A percentile compares a stretch with the other conserved stretches of the same genome.
These are phyloP conservation scores for Diorhabda elongata DNA, from an alignment of 1,140 invertebrate species.

Conservation along the genomic window DNA sequence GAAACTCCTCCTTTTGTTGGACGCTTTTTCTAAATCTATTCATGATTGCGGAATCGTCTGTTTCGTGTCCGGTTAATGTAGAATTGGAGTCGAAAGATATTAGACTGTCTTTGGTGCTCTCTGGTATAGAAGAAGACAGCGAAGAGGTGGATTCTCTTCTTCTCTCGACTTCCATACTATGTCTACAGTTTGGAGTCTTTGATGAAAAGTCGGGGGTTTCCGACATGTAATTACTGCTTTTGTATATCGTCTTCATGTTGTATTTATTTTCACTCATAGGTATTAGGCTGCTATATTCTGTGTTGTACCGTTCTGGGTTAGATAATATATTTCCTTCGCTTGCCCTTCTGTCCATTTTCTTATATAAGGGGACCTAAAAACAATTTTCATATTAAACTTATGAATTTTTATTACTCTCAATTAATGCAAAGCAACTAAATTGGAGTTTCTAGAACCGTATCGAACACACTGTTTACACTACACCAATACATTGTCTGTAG, in stretches of 20 bases:
- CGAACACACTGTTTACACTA: no score
- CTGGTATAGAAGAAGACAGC: slow-evolving; percentile 53
- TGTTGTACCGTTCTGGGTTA: slow-evolving; percentile 44
- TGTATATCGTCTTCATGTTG: slow-evolving; percentile 30
- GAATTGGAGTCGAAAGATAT: slow-evolving; percentile 63
- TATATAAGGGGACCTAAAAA: slow-evolving; percentile 46
- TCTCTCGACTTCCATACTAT: slow-evolving; percentile 49
- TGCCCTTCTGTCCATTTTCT: slow-evolving; percentile 50
- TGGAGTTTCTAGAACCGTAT: no score
- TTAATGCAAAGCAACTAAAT: no score
- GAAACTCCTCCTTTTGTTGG: slow-evolving; percentile 83
- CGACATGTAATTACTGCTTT: slow-evolving; percentile 34
- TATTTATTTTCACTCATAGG: slow-evolving; percentile 21
- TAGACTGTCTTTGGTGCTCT: slow-evolving; percentile 60
- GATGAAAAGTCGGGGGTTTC: slow-evolving; percentile 51
- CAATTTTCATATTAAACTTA: no score
- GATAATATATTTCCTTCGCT: slow-evolving; percentile 51
- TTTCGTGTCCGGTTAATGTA: slow-evolving; percentile 60
- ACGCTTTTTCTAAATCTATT: slow-evolving; percentile 73
- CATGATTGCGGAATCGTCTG: slow-evolving; percentile 65
- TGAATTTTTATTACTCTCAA: no score
- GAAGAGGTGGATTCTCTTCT: slow-evolving; percentile 58
- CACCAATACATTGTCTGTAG: no score
- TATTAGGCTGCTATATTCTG: slow-evolving; percentile 34
- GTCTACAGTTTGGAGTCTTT: slow-evolving; percentile 42